Evolutionary conservation across 2,888 invertebrate species (phyloP).

Genomic region (Linyphia triangularis): DNA sequence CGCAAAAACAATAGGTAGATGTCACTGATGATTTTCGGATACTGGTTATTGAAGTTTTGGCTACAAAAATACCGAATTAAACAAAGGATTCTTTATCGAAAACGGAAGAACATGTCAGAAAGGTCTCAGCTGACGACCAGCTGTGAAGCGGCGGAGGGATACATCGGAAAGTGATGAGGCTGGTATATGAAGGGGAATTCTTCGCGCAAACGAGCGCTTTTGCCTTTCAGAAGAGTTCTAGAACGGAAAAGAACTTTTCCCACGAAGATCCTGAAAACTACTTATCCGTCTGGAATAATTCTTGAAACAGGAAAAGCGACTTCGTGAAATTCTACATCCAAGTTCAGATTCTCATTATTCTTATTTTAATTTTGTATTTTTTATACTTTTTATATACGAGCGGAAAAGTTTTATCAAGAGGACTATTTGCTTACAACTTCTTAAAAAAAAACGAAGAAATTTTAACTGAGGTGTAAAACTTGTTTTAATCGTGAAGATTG

Average conservation of each 20-base stretch:
- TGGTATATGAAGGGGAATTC: constrained; percentile 60
- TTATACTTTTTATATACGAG: constrained; percentile 61
- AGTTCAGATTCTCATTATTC: constrained; percentile 6
- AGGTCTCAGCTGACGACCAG: constrained; percentile 68
- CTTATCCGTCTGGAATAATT: constrained; percentile 58
- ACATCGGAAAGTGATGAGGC: constrained; percentile 73
- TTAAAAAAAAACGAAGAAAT: constrained; percentile 29
- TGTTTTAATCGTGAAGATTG: constrained; percentile 44
- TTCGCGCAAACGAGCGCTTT: constrained; percentile 44
- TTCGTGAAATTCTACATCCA: neutral
- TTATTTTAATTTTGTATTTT: constrained; percentile 66
- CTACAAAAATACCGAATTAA: constrained; percentile 36
- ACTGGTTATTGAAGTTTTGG: neutral
- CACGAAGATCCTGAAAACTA: constrained; percentile 20
- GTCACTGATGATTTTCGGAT: too few relatives aligned
- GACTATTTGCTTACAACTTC: constrained; percentile 27
- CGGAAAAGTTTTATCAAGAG: too few relatives aligned
- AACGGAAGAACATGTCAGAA: constrained; percentile 41
- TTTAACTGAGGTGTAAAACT: constrained; percentile 9
- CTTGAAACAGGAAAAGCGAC: constrained; percentile 41
- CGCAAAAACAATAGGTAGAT: too few relatives aligned
- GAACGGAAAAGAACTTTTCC: constrained; percentile 9
- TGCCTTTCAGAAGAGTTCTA: constrained; percentile 63
- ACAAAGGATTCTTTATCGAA: constrained; percentile 57
- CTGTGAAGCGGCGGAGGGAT: constrained; percentile 66